These are phyloP conservation scores for Protula sp. DNA, from an alignment of 2,888 invertebrate genomes.

Conservation along the genomic window DNA sequence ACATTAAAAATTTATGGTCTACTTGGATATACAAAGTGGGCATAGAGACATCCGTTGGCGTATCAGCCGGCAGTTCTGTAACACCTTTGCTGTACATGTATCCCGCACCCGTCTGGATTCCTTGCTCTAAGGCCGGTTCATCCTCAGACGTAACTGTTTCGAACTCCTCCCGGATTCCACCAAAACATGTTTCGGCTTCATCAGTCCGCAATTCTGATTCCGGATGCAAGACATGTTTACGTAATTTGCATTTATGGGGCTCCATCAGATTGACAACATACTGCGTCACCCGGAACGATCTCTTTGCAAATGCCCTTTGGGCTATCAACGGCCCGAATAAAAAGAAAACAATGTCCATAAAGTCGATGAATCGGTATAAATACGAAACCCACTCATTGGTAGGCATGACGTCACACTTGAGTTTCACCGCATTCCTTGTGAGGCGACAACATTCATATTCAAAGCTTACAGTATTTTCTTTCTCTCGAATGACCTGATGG, in stretches of 20 bases:
- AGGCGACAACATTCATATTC: slow-evolving; percentile 1
- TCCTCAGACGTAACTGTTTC: too few relatives aligned
- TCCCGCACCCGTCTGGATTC: not conserved
- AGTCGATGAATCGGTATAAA: not conserved
- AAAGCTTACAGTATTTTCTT: not conserved
- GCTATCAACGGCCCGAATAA: not conserved
- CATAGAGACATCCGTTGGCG: not conserved
- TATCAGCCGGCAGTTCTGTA: not conserved
- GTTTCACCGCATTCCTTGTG: not conserved
- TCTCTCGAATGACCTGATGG: not conserved
- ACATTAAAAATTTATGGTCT: slow-evolving; percentile 18
- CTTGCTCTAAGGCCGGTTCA: not conserved
- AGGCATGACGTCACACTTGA: not conserved
- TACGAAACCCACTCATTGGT: not conserved
- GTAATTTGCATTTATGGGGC: too few relatives aligned
- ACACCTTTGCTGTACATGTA: not conserved
- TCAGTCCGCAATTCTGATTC: not conserved
- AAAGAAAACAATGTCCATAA: not conserved
- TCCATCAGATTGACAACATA: not conserved
- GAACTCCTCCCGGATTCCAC: too few relatives aligned
- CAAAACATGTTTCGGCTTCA: not conserved
- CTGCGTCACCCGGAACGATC: not conserved
- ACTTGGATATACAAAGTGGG: not conserved
- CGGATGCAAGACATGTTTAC: not conserved
- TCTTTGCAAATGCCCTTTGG: not conserved